Percentiles rank a stretch among this genome's conserved stretches.
Conservation (phyloP, 2,113 vertebrate genomes). For the Ptyas mucosa region DNA sequence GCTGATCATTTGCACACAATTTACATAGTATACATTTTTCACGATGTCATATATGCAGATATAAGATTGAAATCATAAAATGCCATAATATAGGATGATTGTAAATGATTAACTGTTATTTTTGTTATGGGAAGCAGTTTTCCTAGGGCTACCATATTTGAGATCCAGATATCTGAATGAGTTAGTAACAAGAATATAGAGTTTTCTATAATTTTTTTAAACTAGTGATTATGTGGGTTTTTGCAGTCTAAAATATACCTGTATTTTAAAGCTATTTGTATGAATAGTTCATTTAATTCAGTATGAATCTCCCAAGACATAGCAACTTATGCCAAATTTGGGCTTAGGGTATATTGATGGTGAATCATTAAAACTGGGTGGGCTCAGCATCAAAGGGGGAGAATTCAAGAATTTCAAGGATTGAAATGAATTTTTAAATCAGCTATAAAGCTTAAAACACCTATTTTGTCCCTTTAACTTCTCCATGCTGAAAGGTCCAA, state of each 20-base stretch:
- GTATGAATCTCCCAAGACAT: not conserved
- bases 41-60: not conserved
- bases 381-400: not conserved
- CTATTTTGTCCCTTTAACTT: not conserved
- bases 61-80: not conserved
- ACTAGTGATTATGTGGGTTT: not conserved
- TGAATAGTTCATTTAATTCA: not conserved
- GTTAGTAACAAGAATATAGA: not conserved
- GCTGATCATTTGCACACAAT: slow-evolving; percentile 6
- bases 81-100: not conserved
- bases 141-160: not conserved
- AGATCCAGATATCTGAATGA: not conserved
- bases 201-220: not conserved
- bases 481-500: not conserved
- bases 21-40: not conserved
- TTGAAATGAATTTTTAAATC: not conserved
- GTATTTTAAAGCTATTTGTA: not conserved
- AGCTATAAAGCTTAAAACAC: not conserved
- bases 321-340: not conserved
- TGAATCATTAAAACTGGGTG: not conserved
- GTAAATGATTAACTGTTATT: not conserved
- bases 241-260: not conserved
- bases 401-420: not conserved
- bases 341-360: not conserved
- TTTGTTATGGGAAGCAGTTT: not conserved